A percentile compares a stretch with the other conserved stretches of the same genome.
Evolutionary conservation across 2,888 invertebrate genomes (phyloP).

Genomic region (Cephonodes hylas): DNA sequence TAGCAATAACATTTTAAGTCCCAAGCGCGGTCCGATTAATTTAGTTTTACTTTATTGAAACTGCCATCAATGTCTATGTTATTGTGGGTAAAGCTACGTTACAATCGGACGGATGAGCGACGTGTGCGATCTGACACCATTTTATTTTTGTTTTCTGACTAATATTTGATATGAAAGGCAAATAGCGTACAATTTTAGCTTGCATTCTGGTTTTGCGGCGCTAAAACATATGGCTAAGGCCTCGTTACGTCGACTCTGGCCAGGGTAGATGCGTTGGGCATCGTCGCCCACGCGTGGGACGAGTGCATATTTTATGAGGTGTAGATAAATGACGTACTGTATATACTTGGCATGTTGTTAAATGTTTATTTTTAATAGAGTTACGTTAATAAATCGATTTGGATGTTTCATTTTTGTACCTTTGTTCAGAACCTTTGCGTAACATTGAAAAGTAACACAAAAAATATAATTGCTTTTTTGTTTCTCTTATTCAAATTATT

Average conservation of each 20-base stretch:
- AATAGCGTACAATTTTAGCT: neutral
- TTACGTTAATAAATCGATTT: constrained; percentile 74
- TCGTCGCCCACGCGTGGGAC: constrained; percentile 21
- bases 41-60: neutral
- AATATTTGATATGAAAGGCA: neutral
- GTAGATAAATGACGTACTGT: constrained; percentile 72
- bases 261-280: constrained; percentile 13
- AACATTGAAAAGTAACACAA: too few species aligned
- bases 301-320: constrained; percentile 45
- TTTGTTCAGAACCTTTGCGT: neutral
- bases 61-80: neutral
- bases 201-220: neutral
- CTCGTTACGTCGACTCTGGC: constrained; percentile 6
- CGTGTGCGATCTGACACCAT: neutral
- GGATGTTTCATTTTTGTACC: constrained; percentile 54
- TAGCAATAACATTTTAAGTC: neutral
- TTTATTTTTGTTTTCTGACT: neutral
- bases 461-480: too few species aligned
- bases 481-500: too few species aligned
- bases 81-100: neutral
- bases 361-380: constrained; percentile 80
- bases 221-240: neutral
- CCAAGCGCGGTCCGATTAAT: neutral
- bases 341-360: constrained; percentile 76
- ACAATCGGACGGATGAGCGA: neutral